phyloP scores from a whole-genome alignment of 2,113 vertebrate species.

The Gulo gulo region DNA sequence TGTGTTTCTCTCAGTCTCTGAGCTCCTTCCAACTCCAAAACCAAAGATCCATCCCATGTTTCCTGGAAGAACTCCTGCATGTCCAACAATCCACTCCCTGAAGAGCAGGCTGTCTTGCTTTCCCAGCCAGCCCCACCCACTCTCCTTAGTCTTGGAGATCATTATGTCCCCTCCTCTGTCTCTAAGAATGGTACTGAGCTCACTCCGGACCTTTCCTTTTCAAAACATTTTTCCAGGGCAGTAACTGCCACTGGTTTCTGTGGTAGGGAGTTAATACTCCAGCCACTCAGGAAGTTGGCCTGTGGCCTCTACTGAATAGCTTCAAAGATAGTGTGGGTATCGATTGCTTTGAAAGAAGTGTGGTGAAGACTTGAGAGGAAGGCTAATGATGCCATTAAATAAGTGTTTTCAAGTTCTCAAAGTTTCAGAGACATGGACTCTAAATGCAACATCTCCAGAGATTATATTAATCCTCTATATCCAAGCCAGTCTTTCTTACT shows the following conservation, averaged over 20 bases:
- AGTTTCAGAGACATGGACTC: background rate
- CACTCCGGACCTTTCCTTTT: conserved; percentile 6
- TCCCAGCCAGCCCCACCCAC: conserved; percentile 64
- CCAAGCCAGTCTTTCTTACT: background rate
- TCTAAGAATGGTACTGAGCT: conserved; percentile 34
- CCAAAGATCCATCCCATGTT: conserved; percentile 67
- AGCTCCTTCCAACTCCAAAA: conserved; percentile 69
- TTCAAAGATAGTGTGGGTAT: background rate
- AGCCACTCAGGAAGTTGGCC: background rate
- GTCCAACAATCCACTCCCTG: conserved; percentile 69
- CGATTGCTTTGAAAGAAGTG: background rate
- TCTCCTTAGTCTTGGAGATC: conserved; percentile 51
- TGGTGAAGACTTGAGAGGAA: background rate
- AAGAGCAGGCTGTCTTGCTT: conserved; percentile 56
- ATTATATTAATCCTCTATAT: background rate
- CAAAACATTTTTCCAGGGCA: conserved; percentile 41
- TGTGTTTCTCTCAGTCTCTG: conserved; percentile 52
- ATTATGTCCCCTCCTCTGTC: conserved; percentile 30
- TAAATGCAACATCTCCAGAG: background rate
- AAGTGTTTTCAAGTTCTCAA: background rate
- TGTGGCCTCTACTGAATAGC: background rate
- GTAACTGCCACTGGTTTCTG: background rate
- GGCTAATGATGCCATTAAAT: background rate
- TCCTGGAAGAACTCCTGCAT: conserved; percentile 61
- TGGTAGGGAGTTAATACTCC: background rate